Conservation (phyloP, 2,797 vertebrate species). For the Phoebastria nigripes region DNA sequence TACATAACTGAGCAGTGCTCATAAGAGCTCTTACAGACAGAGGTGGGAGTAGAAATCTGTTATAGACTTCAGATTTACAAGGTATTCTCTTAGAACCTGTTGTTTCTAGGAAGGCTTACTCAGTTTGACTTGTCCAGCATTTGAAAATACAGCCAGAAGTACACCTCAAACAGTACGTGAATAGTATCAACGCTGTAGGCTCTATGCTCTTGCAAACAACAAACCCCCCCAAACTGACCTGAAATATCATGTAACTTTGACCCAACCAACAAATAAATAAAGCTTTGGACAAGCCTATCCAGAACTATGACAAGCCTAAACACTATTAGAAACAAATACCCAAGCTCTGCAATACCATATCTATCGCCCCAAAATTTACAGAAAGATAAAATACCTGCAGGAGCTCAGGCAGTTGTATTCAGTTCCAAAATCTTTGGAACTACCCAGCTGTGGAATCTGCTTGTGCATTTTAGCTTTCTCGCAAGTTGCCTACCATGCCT, state of each 20-base stretch:
- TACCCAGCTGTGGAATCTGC: background rate
- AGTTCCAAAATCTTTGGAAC: background rate
- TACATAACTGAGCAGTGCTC: background rate
- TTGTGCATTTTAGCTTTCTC: background rate
- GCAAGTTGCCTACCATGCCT: background rate
- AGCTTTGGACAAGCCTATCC: background rate
- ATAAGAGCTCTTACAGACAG: background rate
- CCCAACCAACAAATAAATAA: background rate
- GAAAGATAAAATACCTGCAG: background rate
- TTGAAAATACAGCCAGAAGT: background rate
- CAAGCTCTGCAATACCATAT: accelerated
- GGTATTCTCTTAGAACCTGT: background rate
- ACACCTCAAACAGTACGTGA: background rate
- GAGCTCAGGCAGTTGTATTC: background rate
- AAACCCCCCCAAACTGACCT: background rate
- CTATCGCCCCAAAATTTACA: background rate
- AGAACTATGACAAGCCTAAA: background rate
- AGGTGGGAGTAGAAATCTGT: background rate
- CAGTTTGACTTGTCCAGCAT: background rate
- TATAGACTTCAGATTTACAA: background rate
- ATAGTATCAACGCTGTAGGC: background rate
- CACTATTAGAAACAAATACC: background rate
- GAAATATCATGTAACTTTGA: background rate
- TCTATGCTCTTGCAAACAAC: background rate
- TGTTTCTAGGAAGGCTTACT: background rate